Base-by-base conservation (phyloP, 2,888 invertebrate genomes). In the Dryococelus australis region DNA sequence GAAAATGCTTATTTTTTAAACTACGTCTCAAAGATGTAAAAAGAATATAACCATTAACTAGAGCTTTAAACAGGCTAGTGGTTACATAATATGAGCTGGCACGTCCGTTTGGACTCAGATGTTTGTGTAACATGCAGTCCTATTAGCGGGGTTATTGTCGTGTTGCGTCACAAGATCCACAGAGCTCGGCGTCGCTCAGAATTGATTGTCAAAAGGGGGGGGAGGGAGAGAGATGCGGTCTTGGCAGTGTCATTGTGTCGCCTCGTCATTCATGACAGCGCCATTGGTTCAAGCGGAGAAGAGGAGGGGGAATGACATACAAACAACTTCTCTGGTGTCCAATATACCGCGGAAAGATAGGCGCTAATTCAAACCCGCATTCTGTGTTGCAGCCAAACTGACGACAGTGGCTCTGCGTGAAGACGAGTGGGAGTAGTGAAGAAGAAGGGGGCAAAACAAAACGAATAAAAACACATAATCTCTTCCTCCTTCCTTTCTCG, bases 361-460 rank as follows among this genome's bases (percentile, higher is more conserved):
- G 65, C 65, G 65, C 65, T n/a, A 65, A 65, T 65, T 65, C 65
- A 65, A 65, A 24, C 65, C 65, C 65, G 65, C 65, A 65, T 65
- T 65, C n/a, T 24, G n/a, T 47, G 65, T 65, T n/a, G 65, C 65
- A 5, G 65, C 65, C n/a, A 20, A 24, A 24, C 65, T 65, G 65
- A 20, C 65, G 65, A 16, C 65, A 65, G 24, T n/a, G 65, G 20
- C 65, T 13, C 47, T 8, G 65, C 65, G 65, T 24, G 65, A 65
- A 65, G 65, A 65, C 65, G 65, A 65, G 24, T 65, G 65, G 65
- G 65, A 8, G 65, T n/a, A 65, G 65, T n/a, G 65, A 65, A 65
- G 65, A 65, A 65, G 65, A 65, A 65, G 1, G 65, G n/a, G n/a
- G 65, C 0, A 20, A 65, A 65, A 65, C 65, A 65, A 65, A 20